Conservation (phyloP, 2,113 vertebrate genomes). For the Dromiciops gliroides region DNA sequence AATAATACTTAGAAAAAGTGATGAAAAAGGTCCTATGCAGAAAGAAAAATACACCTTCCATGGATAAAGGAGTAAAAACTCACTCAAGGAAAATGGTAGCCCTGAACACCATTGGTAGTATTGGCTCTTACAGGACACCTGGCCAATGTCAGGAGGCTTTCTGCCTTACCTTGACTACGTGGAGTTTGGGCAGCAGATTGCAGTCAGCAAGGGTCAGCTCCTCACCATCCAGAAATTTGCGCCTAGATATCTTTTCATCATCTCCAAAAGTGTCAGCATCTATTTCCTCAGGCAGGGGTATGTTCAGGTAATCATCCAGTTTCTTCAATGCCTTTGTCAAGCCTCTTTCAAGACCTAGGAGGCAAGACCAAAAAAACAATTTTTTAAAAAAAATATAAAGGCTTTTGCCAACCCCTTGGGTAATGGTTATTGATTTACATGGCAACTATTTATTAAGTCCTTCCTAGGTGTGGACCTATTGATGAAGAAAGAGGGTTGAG, state of each 20-base stretch:
- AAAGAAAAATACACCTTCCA: neutral
- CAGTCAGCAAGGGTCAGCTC: slow-evolving; percentile 97
- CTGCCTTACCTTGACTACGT: slow-evolving; percentile 94
- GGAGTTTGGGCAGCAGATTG: slow-evolving; percentile 98
- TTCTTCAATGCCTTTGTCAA: slow-evolving; percentile 92
- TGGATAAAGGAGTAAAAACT: neutral
- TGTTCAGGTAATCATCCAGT: slow-evolving; percentile 93
- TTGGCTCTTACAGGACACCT: neutral
- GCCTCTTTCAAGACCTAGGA: slow-evolving; percentile 90
- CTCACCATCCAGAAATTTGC: slow-evolving; percentile 94
- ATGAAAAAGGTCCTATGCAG: neutral
- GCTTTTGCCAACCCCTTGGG: neutral
- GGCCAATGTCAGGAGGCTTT: neutral
- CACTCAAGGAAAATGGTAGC: neutral
- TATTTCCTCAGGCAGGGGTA: slow-evolving; percentile 93
- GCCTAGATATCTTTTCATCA: slow-evolving; percentile 89
- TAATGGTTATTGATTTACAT: neutral
- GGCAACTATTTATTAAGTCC: neutral
- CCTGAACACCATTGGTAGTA: neutral
- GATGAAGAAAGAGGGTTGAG: no score
- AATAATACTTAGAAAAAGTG: neutral
- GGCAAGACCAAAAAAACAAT: slow-evolving; percentile 31
- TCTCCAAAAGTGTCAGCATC: slow-evolving; percentile 89
- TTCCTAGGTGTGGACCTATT: neutral
- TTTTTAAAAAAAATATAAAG: neutral